Conservation (phyloP, 2,888 invertebrate genomes). For the Eubasilissa splendida region DNA sequence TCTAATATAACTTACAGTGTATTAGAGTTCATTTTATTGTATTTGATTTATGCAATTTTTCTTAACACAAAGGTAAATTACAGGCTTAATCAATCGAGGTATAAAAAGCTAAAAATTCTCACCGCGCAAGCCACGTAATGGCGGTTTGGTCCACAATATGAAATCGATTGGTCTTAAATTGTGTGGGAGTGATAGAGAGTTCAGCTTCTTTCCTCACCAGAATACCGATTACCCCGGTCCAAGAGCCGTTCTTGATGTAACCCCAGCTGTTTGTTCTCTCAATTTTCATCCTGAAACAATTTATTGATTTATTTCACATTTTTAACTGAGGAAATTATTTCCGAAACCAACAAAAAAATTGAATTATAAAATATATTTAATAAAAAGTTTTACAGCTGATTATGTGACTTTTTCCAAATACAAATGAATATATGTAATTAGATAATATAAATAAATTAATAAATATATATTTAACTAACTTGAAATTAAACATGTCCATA, state of each 20-base stretch:
- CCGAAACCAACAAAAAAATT: no score
- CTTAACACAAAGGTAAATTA: no score
- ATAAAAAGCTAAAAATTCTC: not conserved
- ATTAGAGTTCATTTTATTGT: no score
- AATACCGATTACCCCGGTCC: constrained; percentile 53
- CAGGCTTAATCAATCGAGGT: no score
- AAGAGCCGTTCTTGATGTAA: constrained; percentile 50
- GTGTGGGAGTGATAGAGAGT: constrained; percentile 53
- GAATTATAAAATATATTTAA: no score
- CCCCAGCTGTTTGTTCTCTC: constrained; percentile 55
- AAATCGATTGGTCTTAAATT: constrained; percentile 53
- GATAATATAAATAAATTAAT: no score
- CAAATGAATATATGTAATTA: no score
- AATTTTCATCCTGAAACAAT: constrained; percentile 39
- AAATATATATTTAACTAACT: constrained; percentile 22
- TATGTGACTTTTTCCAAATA: no score
- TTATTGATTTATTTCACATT: not conserved
- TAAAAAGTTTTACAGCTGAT: no score
- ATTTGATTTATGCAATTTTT: no score
- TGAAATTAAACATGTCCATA: constrained; percentile 53
- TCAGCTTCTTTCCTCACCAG: constrained; percentile 50
- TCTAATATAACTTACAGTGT: no score
- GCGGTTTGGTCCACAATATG: constrained; percentile 51
- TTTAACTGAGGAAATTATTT: no score
- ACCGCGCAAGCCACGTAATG: constrained; percentile 55